Conservation (phyloP, 2,797 vertebrate genomes). For the Petrocephalus sullivani region DNA sequence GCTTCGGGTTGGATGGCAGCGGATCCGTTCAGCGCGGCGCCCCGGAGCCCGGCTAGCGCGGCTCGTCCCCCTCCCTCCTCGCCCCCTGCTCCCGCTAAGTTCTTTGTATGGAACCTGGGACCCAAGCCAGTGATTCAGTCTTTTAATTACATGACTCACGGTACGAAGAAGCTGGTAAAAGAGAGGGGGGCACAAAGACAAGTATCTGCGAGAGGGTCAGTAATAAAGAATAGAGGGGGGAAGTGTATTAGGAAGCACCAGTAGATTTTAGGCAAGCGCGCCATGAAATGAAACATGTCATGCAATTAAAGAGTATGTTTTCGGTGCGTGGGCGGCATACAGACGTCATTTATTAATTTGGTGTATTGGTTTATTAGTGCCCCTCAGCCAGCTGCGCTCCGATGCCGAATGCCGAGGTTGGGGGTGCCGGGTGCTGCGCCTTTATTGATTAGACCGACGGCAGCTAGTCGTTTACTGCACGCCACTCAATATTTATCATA, state of each 20-base stretch:
- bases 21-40: not conserved
- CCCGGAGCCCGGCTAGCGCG: not conserved
- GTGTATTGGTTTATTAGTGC: not conserved
- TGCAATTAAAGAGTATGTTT: not conserved
- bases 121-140: not conserved
- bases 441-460: conserved; percentile 17
- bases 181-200: not conserved
- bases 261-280: not conserved
- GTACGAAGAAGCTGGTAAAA: not conserved
- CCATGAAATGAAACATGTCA: not conserved
- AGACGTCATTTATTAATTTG: not conserved
- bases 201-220: not conserved
- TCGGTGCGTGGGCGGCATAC: not conserved
- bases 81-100: conserved; percentile 1
- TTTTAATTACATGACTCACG: conserved; percentile 10
- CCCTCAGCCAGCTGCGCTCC: not conserved
- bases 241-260: not conserved
- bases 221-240: not conserved
- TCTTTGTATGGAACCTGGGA: conserved; percentile 14
- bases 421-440: not conserved
- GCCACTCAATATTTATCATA: conserved; percentile 28
- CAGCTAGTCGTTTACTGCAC: conserved; percentile 27
- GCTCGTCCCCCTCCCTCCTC: not conserved
- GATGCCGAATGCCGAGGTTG: not conserved
- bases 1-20: not conserved